Conservation (phyloP, 2,888 invertebrate species). For the Axea sp. region DNA sequence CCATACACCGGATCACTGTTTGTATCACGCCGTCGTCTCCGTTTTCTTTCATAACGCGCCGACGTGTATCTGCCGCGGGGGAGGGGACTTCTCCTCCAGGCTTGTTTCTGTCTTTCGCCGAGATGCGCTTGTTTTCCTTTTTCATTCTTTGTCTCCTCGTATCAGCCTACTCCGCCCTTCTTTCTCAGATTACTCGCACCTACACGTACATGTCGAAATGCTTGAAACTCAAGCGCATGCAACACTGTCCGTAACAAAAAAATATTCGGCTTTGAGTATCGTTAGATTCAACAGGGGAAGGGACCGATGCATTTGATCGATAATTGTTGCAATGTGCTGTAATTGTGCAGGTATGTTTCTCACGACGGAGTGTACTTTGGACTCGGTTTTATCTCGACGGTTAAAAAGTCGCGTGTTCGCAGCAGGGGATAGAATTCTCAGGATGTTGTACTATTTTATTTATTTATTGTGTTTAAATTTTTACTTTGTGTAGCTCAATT, state of each 20-base stretch:
- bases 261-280: background rate
- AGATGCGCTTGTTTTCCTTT: conserved; percentile 51
- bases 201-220: conserved; percentile 35
- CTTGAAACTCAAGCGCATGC: conserved; percentile 4
- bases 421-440: too few species aligned
- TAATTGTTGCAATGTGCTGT: conserved; percentile 12
- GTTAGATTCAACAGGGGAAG: background rate
- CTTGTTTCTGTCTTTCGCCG: conserved; percentile 34
- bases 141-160: conserved; percentile 50
- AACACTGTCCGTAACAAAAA: background rate
- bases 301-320: conserved; percentile 16
- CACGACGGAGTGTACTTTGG: too few species aligned
- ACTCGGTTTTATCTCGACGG: too few species aligned
- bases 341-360: conserved; percentile 9
- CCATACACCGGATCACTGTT: conserved; percentile 35
- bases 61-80: conserved; percentile 18
- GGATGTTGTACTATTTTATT: too few species aligned
- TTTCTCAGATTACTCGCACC: conserved; percentile 54
- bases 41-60: conserved; percentile 33
- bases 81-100: conserved; percentile 20
- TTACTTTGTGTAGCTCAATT: too few species aligned
- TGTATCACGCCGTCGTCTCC: conserved; percentile 47
- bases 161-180: conserved; percentile 50
- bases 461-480: too few species aligned
- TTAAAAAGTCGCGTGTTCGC: too few species aligned